These are phyloP conservation scores for Myiothlypis coronata DNA, from an alignment of 2,797 vertebrate genomes.

Conservation along the genomic window DNA sequence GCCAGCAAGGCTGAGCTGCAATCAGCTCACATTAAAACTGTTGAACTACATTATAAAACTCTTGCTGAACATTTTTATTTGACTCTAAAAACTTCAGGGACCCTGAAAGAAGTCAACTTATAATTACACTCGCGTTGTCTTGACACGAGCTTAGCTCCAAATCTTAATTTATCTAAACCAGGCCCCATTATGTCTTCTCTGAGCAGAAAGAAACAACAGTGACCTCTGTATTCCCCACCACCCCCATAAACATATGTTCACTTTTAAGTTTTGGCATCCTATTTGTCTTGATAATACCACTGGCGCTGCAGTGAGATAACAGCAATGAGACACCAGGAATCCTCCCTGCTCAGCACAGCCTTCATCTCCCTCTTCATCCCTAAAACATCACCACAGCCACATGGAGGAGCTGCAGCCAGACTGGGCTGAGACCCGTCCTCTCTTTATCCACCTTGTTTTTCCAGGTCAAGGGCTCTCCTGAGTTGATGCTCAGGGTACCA, in stretches of 20 bases:
- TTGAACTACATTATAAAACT: neutral
- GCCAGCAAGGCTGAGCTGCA: neutral
- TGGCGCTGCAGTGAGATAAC: slow-evolving; percentile 44
- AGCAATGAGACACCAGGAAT: slow-evolving; percentile 10
- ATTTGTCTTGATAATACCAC: slow-evolving; percentile 61
- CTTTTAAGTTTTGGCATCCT: slow-evolving; percentile 67
- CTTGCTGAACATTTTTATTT: slow-evolving; percentile 50
- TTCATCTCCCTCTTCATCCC: neutral
- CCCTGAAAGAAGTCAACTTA: slow-evolving; percentile 34
- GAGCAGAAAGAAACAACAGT: slow-evolving; percentile 56
- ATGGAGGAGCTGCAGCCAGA: neutral
- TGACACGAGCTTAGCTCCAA: slow-evolving; percentile 40
- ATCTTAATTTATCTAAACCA: slow-evolving; percentile 60
- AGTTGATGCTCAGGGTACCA: neutral
- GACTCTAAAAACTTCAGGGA: slow-evolving; percentile 23
- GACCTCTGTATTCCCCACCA: slow-evolving; percentile 50
- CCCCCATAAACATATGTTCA: slow-evolving; percentile 46
- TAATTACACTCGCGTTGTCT: slow-evolving; percentile 20
- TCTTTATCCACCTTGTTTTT: neutral
- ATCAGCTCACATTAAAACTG: neutral
- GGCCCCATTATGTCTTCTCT: slow-evolving; percentile 49
- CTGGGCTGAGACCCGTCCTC: neutral
- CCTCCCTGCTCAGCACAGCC: slow-evolving; percentile 27
- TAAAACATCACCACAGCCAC: neutral
- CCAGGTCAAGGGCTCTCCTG: neutral